Evolutionary conservation across 2,888 invertebrate species (phyloP).

Genomic region (Protonemura montana): DNA sequence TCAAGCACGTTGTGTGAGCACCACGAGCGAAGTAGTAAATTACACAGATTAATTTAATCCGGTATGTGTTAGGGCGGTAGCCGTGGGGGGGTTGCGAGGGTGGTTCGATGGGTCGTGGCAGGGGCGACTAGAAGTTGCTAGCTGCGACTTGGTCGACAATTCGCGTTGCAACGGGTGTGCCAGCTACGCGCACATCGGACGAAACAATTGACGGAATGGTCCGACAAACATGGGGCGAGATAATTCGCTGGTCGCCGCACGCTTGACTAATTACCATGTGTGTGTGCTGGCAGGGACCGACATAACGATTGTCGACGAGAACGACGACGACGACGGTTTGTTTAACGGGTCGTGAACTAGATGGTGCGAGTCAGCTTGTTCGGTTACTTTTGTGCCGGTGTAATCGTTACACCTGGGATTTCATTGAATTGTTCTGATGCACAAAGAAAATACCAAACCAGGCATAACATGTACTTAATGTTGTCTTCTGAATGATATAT

Average conservation of each 20-base stretch:
- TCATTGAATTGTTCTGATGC: too few relatives aligned
- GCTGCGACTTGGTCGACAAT: not conserved
- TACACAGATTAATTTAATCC: constrained; percentile 5
- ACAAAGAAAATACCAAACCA: too few relatives aligned
- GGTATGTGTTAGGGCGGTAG: not conserved
- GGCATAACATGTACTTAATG: too few relatives aligned
- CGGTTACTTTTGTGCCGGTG: too few relatives aligned
- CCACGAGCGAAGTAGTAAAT: not conserved
- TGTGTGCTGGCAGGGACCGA: not conserved
- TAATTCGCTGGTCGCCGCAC: not conserved
- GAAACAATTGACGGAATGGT: not conserved
- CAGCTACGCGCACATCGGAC: not conserved
- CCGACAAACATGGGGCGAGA: not conserved
- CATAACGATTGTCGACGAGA: not conserved
- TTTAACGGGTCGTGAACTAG: not conserved
- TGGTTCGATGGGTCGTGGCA: not conserved
- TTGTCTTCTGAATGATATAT: too few relatives aligned
- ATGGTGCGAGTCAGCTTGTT: too few relatives aligned
- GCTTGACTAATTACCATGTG: not conserved
- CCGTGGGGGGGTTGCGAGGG: not conserved
- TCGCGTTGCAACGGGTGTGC: not conserved
- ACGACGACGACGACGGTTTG: not conserved
- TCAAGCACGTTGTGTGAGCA: not conserved
- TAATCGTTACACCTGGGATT: too few relatives aligned
- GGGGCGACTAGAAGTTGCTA: not conserved